These are phyloP conservation scores for Hippocampus comes DNA, from an alignment of 2,113 vertebrate genomes.

Conservation along the genomic window DNA sequence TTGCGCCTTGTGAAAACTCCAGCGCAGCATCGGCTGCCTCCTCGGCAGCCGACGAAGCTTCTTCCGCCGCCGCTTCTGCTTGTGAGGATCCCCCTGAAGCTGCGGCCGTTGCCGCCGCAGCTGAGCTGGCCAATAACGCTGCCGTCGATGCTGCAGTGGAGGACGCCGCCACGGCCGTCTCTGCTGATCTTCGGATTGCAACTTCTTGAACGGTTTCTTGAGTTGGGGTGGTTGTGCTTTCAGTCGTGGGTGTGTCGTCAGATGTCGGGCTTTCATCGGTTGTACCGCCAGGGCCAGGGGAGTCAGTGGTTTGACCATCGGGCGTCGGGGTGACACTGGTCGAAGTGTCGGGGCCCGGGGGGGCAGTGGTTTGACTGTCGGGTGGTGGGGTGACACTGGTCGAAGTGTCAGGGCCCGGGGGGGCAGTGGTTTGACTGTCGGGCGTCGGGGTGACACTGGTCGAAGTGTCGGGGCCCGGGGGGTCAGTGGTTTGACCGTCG, in stretches of 20 bases:
- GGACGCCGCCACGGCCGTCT: not conserved
- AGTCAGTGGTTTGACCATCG: not conserved
- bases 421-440: too few species aligned
- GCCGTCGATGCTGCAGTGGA: not conserved
- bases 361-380: not conserved
- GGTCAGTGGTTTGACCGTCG: too few species aligned
- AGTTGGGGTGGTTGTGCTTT: not conserved
- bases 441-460: too few species aligned
- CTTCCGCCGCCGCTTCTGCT: not conserved
- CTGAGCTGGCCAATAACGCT: not conserved
- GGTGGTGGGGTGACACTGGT: too few species aligned
- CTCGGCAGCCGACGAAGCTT: not conserved
- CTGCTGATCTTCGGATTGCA: not conserved
- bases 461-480: too few species aligned
- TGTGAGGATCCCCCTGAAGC: not conserved
- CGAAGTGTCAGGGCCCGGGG: too few species aligned
- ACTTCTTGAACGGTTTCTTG: not conserved
- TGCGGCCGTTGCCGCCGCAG: not conserved
- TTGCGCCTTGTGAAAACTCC: not conserved
- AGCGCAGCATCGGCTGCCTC: not conserved
- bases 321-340: too few species aligned
- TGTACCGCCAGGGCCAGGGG: too few species aligned
- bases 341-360: too few species aligned
- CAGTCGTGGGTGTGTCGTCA: too few species aligned
- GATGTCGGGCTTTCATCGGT: too few species aligned